A percentile compares a stretch with the other conserved stretches of the same genome.
These are phyloP conservation scores for Chymomyza caudatula DNA, from an alignment of 2,888 invertebrate genomes.

Conservation along the genomic window DNA sequence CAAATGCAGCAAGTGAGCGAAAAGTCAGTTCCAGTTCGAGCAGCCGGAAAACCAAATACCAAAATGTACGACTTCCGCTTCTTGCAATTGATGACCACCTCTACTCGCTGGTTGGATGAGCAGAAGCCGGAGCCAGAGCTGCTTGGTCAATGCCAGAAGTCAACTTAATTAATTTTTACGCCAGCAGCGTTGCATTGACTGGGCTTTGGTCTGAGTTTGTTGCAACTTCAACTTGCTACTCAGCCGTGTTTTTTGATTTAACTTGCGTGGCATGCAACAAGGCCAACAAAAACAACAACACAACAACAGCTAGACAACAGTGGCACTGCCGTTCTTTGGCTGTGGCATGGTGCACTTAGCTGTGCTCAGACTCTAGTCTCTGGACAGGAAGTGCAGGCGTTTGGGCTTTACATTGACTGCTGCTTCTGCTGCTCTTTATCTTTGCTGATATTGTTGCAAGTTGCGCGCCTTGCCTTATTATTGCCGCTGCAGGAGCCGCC, in stretches of 20 bases:
- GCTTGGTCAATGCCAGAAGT: constrained; percentile 69
- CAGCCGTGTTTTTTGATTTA: constrained; percentile 45
- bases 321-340: background rate
- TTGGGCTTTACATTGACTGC: constrained; percentile 23
- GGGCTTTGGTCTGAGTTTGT: background rate
- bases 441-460: background rate
- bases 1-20: constrained; percentile 20
- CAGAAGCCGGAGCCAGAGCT: background rate
- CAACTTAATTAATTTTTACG: constrained; percentile 70
- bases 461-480: constrained; percentile 27
- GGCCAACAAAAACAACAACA: constrained; percentile 22
- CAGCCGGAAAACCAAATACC: constrained; percentile 58
- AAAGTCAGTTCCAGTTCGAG: background rate
- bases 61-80: constrained; percentile 69
- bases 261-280: constrained; percentile 51
- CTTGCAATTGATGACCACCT: constrained; percentile 31
- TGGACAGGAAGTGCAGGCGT: constrained; percentile 46
- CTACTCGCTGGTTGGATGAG: background rate
- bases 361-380: constrained; percentile 17
- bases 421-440: constrained; percentile 48
- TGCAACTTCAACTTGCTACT: background rate
- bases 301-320: background rate
- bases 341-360: background rate
- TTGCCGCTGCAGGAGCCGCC: constrained; percentile 64
- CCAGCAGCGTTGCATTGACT: constrained; percentile 42